A percentile compares a stretch with the other conserved stretches of the same genome.
Evolutionary conservation across 2,113 vertebrate genomes (phyloP).

Genomic region (Hippopotamus amphibius): DNA sequence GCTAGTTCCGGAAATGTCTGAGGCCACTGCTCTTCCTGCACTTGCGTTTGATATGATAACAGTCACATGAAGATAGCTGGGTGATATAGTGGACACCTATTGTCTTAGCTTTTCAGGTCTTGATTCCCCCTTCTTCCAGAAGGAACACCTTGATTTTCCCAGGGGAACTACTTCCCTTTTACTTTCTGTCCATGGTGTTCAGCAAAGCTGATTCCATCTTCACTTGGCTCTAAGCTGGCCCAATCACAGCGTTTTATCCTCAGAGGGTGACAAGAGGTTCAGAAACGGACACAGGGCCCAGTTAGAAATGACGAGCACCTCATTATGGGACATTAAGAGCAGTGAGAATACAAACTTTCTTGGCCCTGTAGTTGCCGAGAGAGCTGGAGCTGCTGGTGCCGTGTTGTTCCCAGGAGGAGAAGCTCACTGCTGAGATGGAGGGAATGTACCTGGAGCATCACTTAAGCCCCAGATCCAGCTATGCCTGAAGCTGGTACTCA

Average conservation of each 20-base stretch:
- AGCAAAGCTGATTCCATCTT: background rate
- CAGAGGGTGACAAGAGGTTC: background rate
- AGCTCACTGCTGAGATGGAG: background rate
- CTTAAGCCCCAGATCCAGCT: background rate
- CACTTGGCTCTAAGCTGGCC: background rate
- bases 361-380: background rate
- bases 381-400: background rate
- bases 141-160: background rate
- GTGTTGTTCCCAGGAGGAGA: background rate
- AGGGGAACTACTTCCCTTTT: background rate
- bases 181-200: background rate
- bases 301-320: background rate
- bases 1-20: background rate
- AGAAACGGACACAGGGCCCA: background rate
- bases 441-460: background rate
- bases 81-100: background rate
- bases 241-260: background rate
- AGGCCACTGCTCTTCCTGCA: background rate
- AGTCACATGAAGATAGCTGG: background rate
- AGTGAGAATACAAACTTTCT: background rate
- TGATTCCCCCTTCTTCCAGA: background rate
- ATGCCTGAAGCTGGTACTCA: background rate
- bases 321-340: background rate
- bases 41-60: background rate
- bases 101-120: background rate